These are phyloP conservation scores for Calonectris borealis DNA, from an alignment of 2,113 vertebrate species.

Conservation along the genomic window DNA sequence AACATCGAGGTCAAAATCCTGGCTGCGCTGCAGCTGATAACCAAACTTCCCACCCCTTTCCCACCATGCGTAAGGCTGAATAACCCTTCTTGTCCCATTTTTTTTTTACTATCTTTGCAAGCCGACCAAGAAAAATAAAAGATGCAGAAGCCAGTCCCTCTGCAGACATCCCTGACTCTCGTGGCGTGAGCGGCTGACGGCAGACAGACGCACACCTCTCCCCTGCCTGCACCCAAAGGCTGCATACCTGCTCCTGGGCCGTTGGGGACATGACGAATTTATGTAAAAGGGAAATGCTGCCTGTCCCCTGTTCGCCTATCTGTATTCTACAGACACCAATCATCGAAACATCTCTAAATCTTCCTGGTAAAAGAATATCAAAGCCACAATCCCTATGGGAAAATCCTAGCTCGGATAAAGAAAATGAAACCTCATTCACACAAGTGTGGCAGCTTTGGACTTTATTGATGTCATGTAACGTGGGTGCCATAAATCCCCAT, in stretches of 20 bases:
- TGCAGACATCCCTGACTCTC: background rate
- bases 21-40: background rate
- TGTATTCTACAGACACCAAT: background rate
- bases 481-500: background rate
- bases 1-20: background rate
- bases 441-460: background rate
- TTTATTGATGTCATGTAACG: rapidly evolving
- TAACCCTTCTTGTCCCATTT: background rate
- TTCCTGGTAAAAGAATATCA: background rate
- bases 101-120: background rate
- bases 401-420: background rate
- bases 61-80: background rate
- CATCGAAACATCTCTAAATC: background rate
- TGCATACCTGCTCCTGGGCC: background rate
- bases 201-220: background rate
- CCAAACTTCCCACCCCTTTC: background rate
- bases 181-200: background rate
- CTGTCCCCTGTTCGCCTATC: background rate
- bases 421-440: background rate
- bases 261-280: background rate
- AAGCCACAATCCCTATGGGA: background rate
- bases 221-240: background rate
- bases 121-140: background rate
- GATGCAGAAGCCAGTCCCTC: background rate
- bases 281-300: background rate